Conservation (phyloP, 2,797 vertebrate genomes). For the Pangasius mekongensis region DNA sequence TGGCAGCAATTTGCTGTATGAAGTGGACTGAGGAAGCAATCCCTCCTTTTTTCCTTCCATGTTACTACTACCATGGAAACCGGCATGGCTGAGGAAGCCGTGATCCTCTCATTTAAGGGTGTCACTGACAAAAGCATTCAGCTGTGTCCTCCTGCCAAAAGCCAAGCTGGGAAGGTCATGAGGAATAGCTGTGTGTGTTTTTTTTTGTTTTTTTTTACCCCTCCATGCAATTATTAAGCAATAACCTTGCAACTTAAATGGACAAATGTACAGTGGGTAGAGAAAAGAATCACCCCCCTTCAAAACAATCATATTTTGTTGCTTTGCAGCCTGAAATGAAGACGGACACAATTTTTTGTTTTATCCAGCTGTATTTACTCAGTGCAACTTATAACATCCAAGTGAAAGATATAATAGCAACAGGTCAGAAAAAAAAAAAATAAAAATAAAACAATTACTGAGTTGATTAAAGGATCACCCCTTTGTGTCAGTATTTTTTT, state of each 20-base stretch:
- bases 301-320: too few species aligned
- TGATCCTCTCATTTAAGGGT: slow-evolving; percentile 53
- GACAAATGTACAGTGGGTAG: background rate
- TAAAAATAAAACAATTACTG: too few species aligned
- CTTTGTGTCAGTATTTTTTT: too few species aligned
- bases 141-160: slow-evolving; percentile 46
- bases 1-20: slow-evolving; percentile 36
- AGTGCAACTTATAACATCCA: too few species aligned
- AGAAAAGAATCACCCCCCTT: too few species aligned
- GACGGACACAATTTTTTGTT: too few species aligned
- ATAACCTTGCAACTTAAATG: background rate
- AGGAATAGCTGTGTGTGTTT: background rate
- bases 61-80: slow-evolving; percentile 58
- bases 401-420: too few species aligned
- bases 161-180: slow-evolving; percentile 26
- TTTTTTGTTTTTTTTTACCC: background rate
- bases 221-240: background rate
- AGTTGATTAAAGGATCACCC: too few species aligned
- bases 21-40: slow-evolving; percentile 24
- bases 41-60: slow-evolving; percentile 33
- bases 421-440: too few species aligned
- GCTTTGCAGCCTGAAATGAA: too few species aligned
- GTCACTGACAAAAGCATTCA: slow-evolving; percentile 45
- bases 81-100: slow-evolving; percentile 47
- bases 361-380: too few species aligned